These are phyloP conservation scores for Macroramphosus scolopax DNA, from an alignment of 2,797 vertebrate species.

Conservation along the genomic window DNA sequence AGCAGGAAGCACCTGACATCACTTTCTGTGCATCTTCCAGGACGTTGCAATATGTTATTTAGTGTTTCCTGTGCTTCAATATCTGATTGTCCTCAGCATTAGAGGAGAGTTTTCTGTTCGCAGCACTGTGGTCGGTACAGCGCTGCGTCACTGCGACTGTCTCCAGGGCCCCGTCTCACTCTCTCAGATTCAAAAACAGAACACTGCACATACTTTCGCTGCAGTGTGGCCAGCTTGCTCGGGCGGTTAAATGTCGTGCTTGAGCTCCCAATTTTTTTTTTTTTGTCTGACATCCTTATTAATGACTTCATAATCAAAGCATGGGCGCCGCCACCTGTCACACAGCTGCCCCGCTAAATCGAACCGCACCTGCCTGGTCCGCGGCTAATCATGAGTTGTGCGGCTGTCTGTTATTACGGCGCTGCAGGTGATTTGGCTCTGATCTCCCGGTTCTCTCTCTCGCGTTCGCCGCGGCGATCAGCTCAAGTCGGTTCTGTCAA, in stretches of 20 bases:
- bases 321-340: slow-evolving; percentile 5
- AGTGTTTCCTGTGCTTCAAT: background rate
- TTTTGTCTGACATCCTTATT: slow-evolving; percentile 21
- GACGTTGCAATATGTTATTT: slow-evolving; percentile 1
- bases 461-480: no score
- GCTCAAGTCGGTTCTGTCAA: no score
- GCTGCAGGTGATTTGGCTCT: slow-evolving; percentile 24
- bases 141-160: slow-evolving; percentile 16
- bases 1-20: background rate
- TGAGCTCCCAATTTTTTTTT: slow-evolving; percentile 1
- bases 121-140: slow-evolving; percentile 5
- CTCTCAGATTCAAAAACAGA: slow-evolving; percentile 14
- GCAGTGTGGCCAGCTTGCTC: background rate
- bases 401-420: slow-evolving; percentile 14
- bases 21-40: slow-evolving; percentile 1
- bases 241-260: slow-evolving; percentile 3
- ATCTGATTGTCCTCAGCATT: slow-evolving; percentile 7
- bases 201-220: slow-evolving; percentile 6
- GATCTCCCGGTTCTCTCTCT: slow-evolving; percentile 4
- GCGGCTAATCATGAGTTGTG: slow-evolving; percentile 17
- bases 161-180: slow-evolving; percentile 26
- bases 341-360: slow-evolving; percentile 15
- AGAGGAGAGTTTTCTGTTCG: slow-evolving; percentile 1
- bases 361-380: slow-evolving; percentile 3
- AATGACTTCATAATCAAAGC: slow-evolving; percentile 3